phyloP scores from a whole-genome alignment of 2,888 invertebrate species.

The Sarcophaga subvicina region DNA sequence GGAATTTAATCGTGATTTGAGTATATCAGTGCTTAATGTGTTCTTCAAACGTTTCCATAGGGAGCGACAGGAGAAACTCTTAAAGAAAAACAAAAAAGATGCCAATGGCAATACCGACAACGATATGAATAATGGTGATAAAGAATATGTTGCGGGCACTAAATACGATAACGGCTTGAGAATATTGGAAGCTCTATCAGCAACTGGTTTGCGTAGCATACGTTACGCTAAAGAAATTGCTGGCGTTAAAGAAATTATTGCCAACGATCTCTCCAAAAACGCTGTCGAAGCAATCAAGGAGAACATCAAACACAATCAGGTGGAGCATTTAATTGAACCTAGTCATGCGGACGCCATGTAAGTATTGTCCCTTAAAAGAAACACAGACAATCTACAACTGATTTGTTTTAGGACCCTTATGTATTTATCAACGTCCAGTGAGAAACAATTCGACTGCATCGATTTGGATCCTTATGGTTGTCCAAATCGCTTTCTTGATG shows the following conservation, averaged over 20 bases:
- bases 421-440: constrained; percentile 88
- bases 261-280: constrained; percentile 93
- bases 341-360: constrained; percentile 95
- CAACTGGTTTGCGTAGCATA: constrained; percentile 97
- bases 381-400: not conserved
- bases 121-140: not conserved
- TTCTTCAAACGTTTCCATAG: constrained; percentile 84
- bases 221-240: constrained; percentile 97
- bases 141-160: constrained; percentile 72
- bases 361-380: constrained; percentile 73
- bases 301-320: constrained; percentile 84
- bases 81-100: constrained; percentile 23
- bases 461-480: constrained; percentile 99
- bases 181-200: constrained; percentile 96
- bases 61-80: constrained; percentile 72
- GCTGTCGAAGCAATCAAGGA: constrained; percentile 93
- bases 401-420: constrained; percentile 87
- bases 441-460: constrained; percentile 91
- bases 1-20: constrained; percentile 98
- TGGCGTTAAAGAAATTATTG: constrained; percentile 90
- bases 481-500: constrained; percentile 95
- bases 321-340: constrained; percentile 88
- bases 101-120: not conserved
- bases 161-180: constrained; percentile 78
- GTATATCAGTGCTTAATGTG: constrained; percentile 88